Evolutionary conservation across 2,113 vertebrate genomes (phyloP), one percentile per base, ranked within the genome.

Genomic region (Chamaetylas fuelleborni): DNA sequence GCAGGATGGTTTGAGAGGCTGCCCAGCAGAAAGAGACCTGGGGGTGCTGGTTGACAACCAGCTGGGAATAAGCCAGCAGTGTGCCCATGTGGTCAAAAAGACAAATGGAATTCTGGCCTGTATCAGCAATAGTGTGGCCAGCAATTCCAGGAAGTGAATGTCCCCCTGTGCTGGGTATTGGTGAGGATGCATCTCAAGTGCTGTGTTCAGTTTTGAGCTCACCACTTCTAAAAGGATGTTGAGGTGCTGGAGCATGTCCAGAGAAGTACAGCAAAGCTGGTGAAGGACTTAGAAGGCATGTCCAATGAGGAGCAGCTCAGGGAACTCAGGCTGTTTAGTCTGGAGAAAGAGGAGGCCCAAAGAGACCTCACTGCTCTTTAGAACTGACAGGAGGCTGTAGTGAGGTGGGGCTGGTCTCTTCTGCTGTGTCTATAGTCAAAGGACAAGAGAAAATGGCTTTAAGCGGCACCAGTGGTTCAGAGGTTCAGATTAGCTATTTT

Each of bases 301-400:
- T 47, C 8, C 20, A 47, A 3, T 10, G 3, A 74, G 33, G 19
- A 60, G 24, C 69, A 89, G 16, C 53, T 67, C 24, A 74, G n/a
- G 19, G 23, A 74, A 51, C 23, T 60, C 0, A 0, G 53, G 28
- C 8, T 53, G 19, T 33, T 28, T 15, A 43, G 28, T 58, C 19
- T 60, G 61, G 69, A 66, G 28, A 53, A 60, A 53, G 12, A n/a
- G 11, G 17, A 66, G 38, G 19, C 6, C 67, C 38, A 47, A 48
- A 23, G n/a, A 53, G 13, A 60, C 14, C 38, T 40, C 14, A 4
- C 0, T 25, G 24, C 38, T 31, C 78, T 61, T 45, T 12, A 58
- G 24, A 38, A 45, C 23, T 25, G n/a, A 38, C 17, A 60, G 24
- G 29, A 73, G 18, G 36, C 16, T 58, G 22, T 11, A 58, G 33